Evolutionary conservation across 1,140 invertebrate genomes (phyloP), one percentile per base, ranked within the genome.

Genomic region (Cydia amplana): DNA sequence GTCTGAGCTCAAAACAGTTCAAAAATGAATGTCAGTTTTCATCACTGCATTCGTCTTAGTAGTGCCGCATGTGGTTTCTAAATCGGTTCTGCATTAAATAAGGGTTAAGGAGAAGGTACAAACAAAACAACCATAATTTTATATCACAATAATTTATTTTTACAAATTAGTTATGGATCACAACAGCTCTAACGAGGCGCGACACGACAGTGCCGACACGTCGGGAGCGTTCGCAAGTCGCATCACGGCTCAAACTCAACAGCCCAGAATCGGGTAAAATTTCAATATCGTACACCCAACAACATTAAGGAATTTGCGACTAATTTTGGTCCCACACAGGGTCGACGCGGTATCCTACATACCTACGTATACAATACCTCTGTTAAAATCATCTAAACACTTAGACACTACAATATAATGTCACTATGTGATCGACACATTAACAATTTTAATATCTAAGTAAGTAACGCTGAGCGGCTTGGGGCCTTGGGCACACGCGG

Each of bases 61-160:
- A 6, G 2, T 28, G 4, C 28, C 1, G 5, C 5, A 32, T 32
- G 32, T 6, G 5, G 32, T 6, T 0, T 4, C 32, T 32, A 6
- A 32, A 6, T 32, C 32, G 32, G 5, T 4, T 32, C 0, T 32
- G 32, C 32, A 28, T 28, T 43, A 43, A 43, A 43, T 12, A 43
- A 43, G 43, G 12, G 43, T 46, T 46, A 70, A 70, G 65, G 65
- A 43, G 10, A 63, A 63, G 63, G 28, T n/a, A 60, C 20, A 7
- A 75, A 83, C 64, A 75, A 77, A 83, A 75, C 80, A 82, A 79
- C 65, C 74, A 80, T 14, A 78, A 70, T 78, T 81, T 86, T 92
- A 82, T 92, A 91, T 91, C 90, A 92, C 90, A 92, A 92, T 92
- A 92, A 92, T 92, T 92, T 92, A 91, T 92, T 92, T 92, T 91